Evolutionary conservation across 2,113 vertebrate species (phyloP).

Genomic region (Zosterops borbonicus): DNA sequence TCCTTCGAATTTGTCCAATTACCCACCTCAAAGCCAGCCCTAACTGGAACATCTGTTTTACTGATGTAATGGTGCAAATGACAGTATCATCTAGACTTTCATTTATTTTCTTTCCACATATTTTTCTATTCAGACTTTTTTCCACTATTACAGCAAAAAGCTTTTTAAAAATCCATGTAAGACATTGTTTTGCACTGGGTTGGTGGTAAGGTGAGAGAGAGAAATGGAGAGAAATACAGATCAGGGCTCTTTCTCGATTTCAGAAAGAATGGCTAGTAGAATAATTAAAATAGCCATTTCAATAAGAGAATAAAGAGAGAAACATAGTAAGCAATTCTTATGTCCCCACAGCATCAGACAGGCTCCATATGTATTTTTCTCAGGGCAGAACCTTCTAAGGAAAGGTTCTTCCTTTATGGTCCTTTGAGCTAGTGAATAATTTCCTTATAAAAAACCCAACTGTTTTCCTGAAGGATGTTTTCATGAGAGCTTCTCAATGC

Average conservation of each 20-base stretch:
- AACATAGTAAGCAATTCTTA: not conserved
- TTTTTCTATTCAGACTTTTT: not conserved
- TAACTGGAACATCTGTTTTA: not conserved
- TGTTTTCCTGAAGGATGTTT: not conserved
- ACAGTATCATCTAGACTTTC: not conserved
- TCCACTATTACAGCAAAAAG: not conserved
- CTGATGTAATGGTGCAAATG: not conserved
- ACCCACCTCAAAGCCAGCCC: not conserved
- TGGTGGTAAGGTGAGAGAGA: not conserved
- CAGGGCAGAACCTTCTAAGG: not conserved
- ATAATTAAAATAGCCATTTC: not conserved
- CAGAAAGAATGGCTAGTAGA: not conserved
- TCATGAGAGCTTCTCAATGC: not conserved
- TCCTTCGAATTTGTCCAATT: not conserved
- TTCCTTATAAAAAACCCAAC: not conserved
- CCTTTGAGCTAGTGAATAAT: not conserved
- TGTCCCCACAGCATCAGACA: accelerated
- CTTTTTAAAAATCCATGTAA: not conserved
- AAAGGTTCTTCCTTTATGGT: not conserved
- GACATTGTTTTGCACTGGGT: not conserved
- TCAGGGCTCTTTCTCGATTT: not conserved
- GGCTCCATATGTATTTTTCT: not conserved
- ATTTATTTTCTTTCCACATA: not conserved
- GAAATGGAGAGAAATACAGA: not conserved
- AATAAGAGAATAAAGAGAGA: not conserved